A percentile compares a stretch with the other conserved stretches of the same genome.
Conservation (phyloP, 2,797 vertebrate species). For the Siniperca scherzeri region DNA sequence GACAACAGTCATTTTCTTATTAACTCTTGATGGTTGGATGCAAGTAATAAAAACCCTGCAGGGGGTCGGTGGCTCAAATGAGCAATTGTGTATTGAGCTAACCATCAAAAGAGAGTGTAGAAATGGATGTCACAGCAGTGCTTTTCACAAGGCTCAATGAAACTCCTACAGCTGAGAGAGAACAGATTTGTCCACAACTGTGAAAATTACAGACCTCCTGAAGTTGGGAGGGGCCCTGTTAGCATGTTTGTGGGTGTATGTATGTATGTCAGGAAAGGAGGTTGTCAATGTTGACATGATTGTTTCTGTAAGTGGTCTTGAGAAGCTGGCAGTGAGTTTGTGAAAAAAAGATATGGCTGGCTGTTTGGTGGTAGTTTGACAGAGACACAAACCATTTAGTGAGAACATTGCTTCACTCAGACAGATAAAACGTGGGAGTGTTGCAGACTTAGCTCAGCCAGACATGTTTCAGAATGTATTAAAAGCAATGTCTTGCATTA, state of each 20-base stretch:
- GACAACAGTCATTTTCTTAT: conserved; percentile 64
- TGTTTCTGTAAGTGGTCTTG: conserved; percentile 60
- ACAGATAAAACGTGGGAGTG: conserved; percentile 10
- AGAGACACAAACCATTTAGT: conserved; percentile 30
- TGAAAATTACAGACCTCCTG: conserved; percentile 47
- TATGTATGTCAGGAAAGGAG: conserved; percentile 45
- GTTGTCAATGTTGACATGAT: conserved; percentile 34
- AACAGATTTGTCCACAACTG: conserved; percentile 60
- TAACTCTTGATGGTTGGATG: conserved; percentile 65
- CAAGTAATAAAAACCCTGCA: conserved; percentile 61
- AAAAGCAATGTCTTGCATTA: neutral
- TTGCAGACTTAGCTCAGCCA: neutral
- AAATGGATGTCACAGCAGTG: conserved; percentile 52
- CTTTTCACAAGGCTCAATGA: conserved; percentile 46
- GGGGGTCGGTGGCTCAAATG: conserved; percentile 47
- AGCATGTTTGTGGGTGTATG: conserved; percentile 29
- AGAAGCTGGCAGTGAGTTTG: conserved; percentile 51
- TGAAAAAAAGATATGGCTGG: conserved; percentile 15
- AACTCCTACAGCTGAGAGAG: conserved; percentile 33
- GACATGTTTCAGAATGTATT: neutral
- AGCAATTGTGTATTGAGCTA: conserved; percentile 40
- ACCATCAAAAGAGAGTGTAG: conserved; percentile 56
- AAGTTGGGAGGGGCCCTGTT: conserved; percentile 26
- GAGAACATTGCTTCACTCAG: conserved; percentile 6
- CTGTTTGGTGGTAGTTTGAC: conserved; percentile 36